Base-by-base conservation (phyloP, 2,113 vertebrate genomes). In the Butorides virescens region DNA sequence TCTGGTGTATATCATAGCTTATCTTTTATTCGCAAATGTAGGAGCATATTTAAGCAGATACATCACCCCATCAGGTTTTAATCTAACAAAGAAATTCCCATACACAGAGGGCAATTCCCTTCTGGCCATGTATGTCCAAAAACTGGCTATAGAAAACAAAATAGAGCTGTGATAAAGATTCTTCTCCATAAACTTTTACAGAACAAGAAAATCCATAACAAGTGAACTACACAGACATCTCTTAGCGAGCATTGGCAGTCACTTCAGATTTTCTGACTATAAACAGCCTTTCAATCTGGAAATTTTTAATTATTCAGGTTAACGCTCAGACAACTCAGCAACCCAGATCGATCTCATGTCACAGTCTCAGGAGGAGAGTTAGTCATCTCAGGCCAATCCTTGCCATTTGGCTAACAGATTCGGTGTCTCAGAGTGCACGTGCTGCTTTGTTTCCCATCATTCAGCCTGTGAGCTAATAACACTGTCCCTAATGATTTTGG, bases 21-120 rank as follows among this genome's bases (percentile, higher is more conserved):
- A 87, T 78, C 21, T 27, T 95, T 89, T 94, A 87, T 92, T 93
- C 61, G 87, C n/a, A 85, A 87, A 91, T 14, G 20, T 23, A 77
- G 30, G 8, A 59, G 39, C 15, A 12, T 78, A 89, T 91, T 84
- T 55, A 94, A 84, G 56, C 36, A 9, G 21, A 92, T 73, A 55
- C 21, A 84, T 17, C 6, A 68, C 65, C 37, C 71, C 55, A 63
- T 44, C 63, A 36, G 2, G 2, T 87, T 77, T 93, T 78, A 78
- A 76, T 67, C 27, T 52, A 59, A 86, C 53, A 90, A 75, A 88
- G 8, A 86, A 77, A 78, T 84, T 83, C 34, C 23, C 13, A 7
- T 49, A 30, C 11, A 56, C 5, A 46, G 49, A 59, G 11, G 30
- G 7, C 3, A 78, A 52, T 59, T 93, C 34, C 8, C 19, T 81